These are phyloP conservation scores for Channa argus DNA, from an alignment of 2,113 vertebrate genomes.

Conservation along the genomic window DNA sequence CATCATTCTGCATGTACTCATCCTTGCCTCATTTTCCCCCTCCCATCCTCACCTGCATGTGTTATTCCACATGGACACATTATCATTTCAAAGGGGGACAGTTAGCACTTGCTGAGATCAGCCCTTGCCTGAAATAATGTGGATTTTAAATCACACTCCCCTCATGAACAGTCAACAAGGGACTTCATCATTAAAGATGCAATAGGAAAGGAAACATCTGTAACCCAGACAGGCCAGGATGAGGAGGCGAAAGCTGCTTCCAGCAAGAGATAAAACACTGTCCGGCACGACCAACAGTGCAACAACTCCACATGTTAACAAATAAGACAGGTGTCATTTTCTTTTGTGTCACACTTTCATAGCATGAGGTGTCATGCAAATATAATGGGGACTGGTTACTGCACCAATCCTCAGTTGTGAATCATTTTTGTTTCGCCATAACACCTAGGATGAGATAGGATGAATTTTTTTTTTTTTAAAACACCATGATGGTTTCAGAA, in stretches of 20 bases:
- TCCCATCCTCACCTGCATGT: constrained; percentile 57
- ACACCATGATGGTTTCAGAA: too few relatives aligned
- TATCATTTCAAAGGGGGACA: constrained; percentile 82
- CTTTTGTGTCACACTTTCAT: too few relatives aligned
- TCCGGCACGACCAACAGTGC: neutral
- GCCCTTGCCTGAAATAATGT: constrained; percentile 57
- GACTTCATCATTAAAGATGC: constrained; percentile 58
- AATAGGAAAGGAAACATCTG: constrained; percentile 49
- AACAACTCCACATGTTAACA: neutral
- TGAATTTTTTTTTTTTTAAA: too few relatives aligned
- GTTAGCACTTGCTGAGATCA: constrained; percentile 43
- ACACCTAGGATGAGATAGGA: too few relatives aligned
- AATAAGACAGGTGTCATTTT: neutral
- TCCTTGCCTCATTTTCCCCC: neutral
- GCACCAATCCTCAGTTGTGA: too few relatives aligned
- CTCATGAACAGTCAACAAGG: constrained; percentile 61
- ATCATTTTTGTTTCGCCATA: too few relatives aligned
- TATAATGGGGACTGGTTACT: too few relatives aligned
- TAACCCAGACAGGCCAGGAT: constrained; percentile 24
- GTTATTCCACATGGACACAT: constrained; percentile 72
- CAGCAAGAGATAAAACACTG: constrained; percentile 42
- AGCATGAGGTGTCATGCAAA: too few relatives aligned
- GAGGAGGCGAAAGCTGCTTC: constrained; percentile 17
- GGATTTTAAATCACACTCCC: constrained; percentile 63
- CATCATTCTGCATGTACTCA: constrained; percentile 10